phyloP scores from a whole-genome alignment of 2,888 invertebrate genomes.

The Diachrysia chrysitis region DNA sequence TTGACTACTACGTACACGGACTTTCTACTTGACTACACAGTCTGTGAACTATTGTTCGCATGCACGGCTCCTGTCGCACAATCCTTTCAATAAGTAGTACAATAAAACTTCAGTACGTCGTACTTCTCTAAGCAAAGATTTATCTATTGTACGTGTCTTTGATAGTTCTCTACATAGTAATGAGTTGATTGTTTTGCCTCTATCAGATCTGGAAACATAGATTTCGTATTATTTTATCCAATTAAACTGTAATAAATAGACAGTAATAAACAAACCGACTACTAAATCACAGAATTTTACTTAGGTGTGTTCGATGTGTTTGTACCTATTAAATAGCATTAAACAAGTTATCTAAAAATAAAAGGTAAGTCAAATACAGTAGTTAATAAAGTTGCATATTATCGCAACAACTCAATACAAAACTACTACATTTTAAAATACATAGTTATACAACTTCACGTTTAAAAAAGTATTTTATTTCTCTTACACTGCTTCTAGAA shows the following conservation, averaged over 20 bases:
- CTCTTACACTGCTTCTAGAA: slow-evolving; percentile 67
- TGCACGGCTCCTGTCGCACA: not conserved
- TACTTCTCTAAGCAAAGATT: not conserved
- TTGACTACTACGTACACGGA: slow-evolving; percentile 29
- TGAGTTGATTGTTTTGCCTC: not conserved
- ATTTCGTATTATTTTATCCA: no score
- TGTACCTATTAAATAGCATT: not conserved
- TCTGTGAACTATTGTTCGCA: slow-evolving; percentile 6
- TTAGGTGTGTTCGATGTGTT: no score
- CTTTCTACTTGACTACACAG: not conserved
- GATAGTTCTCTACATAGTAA: no score
- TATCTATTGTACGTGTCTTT: not conserved
- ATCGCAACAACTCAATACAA: slow-evolving; percentile 22
- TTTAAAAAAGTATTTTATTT: slow-evolving; percentile 74
- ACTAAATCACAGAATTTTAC: no score
- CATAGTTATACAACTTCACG: slow-evolving; percentile 51
- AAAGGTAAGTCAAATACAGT: not conserved
- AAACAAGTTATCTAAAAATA: not conserved
- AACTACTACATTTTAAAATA: slow-evolving; percentile 36
- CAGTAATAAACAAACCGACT: no score
- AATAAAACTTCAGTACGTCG: not conserved
- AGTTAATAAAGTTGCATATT: slow-evolving; percentile 18
- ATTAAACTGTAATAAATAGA: no score
- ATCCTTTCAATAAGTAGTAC: slow-evolving; percentile 4
- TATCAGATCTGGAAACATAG: not conserved